Conservation (phyloP, 2,888 invertebrate genomes). For the Synergus itoensis region DNA sequence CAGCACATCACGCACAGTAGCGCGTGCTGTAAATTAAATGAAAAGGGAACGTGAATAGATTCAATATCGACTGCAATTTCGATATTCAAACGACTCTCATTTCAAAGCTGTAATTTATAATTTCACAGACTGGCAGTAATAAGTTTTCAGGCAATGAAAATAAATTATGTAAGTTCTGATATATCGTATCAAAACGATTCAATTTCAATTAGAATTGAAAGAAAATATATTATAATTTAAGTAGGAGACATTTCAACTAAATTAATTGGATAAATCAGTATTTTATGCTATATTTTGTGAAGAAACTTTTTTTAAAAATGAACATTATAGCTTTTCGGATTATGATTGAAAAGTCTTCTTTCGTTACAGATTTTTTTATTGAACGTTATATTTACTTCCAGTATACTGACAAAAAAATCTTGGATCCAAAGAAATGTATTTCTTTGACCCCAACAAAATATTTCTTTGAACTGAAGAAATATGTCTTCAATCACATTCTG, state of each 20-base stretch:
- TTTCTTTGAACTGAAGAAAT: no score
- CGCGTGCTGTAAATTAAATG: no score
- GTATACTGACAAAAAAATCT: no score
- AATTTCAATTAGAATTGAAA: not conserved
- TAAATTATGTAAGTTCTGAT: not conserved
- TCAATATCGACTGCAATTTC: not conserved
- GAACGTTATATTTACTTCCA: not conserved
- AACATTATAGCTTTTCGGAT: not conserved
- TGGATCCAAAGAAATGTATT: no score
- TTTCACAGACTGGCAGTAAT: not conserved
- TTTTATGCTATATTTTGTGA: not conserved
- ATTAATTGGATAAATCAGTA: not conserved
- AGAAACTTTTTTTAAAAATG: not conserved
- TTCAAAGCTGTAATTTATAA: not conserved
- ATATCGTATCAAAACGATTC: not conserved
- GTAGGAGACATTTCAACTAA: not conserved
- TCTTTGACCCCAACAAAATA: no score
- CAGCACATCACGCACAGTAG: not conserved
- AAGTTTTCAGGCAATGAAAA: not conserved
- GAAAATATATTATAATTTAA: not conserved
- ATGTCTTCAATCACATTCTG: no score
- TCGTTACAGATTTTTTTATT: not conserved
- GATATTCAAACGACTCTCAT: not conserved
- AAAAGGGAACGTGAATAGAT: not conserved
- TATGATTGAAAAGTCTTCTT: not conserved